phyloP scores from a whole-genome alignment of 2,113 vertebrate species.

The Puma concolor region DNA sequence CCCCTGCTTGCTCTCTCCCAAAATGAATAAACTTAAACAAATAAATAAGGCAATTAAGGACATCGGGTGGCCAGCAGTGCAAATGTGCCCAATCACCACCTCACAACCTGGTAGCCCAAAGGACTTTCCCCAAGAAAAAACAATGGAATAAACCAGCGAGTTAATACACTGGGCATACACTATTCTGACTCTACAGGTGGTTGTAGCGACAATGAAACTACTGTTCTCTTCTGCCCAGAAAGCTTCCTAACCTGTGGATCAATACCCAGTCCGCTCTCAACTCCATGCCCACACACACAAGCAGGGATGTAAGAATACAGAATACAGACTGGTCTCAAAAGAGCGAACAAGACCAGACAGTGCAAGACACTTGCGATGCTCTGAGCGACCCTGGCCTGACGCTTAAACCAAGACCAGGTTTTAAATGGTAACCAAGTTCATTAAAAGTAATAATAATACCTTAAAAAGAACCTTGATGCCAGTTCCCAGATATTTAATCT shows the following conservation, averaged over 20 bases:
- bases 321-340: background rate
- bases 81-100: background rate
- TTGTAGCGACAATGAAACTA: background rate
- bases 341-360: background rate
- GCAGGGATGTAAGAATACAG: background rate
- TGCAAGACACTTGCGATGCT: background rate
- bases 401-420: background rate
- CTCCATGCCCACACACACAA: background rate
- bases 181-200: background rate
- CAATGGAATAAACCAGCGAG: background rate
- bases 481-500: background rate
- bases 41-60: background rate
- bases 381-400: background rate
- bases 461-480: background rate
- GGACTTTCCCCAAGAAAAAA: background rate
- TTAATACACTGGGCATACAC: background rate
- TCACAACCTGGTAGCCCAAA: background rate
- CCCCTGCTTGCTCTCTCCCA: background rate
- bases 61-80: background rate
- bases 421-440: background rate
- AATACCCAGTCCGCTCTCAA: background rate
- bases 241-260: background rate
- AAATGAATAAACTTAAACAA: no score
- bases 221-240: background rate
- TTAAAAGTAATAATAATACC: background rate